Conservation (phyloP, 2,797 vertebrate species). For the Mormyrops boulengeri region DNA sequence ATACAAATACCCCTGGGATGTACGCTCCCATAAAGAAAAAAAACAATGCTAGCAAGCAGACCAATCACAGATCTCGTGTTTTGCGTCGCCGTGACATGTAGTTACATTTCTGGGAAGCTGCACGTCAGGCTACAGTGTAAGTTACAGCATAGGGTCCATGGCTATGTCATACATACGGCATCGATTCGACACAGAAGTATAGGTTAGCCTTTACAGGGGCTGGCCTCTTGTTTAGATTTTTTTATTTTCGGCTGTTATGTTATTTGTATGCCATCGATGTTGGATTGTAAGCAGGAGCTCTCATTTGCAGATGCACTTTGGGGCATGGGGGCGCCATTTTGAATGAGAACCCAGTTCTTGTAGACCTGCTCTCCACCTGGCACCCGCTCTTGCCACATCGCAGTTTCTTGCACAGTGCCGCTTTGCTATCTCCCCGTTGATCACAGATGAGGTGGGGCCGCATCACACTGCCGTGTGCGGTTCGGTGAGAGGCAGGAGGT, state of each 20-base stretch:
- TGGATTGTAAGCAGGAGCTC: not conserved
- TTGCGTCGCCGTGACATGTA: not conserved
- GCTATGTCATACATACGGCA: not conserved
- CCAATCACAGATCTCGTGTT: not conserved
- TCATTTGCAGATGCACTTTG: not conserved
- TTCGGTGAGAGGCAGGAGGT: not conserved
- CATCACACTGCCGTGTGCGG: not conserved
- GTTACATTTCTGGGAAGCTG: not conserved
- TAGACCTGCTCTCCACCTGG: not conserved
- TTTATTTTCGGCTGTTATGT: not conserved
- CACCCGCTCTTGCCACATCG: not conserved
- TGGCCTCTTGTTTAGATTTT: not conserved
- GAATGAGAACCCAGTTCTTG: not conserved
- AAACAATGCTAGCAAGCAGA: not conserved
- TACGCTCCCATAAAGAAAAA: too few species aligned
- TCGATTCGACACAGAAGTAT: not conserved
- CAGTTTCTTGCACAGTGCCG: not conserved
- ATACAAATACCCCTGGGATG: not conserved
- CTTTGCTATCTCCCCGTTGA: not conserved
- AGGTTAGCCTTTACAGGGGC: not conserved
- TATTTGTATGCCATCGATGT: not conserved
- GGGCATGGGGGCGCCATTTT: not conserved
- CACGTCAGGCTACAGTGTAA: not conserved
- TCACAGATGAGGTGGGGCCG: not conserved
- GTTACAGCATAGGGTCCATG: not conserved